Evolutionary conservation across 2,113 vertebrate genomes (phyloP).

Genomic region (Equus przewalskii): DNA sequence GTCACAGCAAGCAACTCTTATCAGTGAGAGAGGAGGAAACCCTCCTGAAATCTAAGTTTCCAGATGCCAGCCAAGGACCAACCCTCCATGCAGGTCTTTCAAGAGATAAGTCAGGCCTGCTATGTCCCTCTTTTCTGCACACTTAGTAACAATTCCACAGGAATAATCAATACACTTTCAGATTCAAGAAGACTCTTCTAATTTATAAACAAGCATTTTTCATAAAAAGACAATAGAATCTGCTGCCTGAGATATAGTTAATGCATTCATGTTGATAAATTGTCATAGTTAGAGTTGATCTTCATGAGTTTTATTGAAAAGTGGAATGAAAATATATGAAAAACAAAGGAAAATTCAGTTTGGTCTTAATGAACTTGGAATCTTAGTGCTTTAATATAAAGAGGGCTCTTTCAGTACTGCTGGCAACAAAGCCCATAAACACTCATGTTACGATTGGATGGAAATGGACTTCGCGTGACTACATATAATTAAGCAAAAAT

Average conservation of each 20-base stretch:
- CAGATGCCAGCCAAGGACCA: neutral
- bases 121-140: neutral
- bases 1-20: neutral
- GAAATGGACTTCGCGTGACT: constrained; percentile 17
- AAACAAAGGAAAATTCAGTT: constrained; percentile 61
- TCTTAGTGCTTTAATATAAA: constrained; percentile 43
- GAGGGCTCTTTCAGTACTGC: constrained; percentile 31
- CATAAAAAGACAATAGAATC: neutral
- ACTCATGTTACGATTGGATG: neutral
- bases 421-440: constrained; percentile 37
- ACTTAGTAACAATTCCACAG: neutral
- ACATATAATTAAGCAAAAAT: constrained; percentile 51
- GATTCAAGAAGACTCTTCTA: constrained; percentile 33
- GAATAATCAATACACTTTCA: constrained; percentile 37
- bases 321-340: constrained; percentile 39
- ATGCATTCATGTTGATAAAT: neutral
- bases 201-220: constrained; percentile 19
- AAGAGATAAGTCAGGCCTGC: neutral
- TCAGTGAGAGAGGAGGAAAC: neutral
- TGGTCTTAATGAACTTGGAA: constrained; percentile 59
- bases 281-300: neutral
- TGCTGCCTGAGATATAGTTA: neutral
- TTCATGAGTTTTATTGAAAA: constrained; percentile 42
- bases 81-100: neutral
- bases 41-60: neutral